phyloP scores from a whole-genome alignment of 2,797 vertebrate species.

The Champsocephalus gunnari region DNA sequence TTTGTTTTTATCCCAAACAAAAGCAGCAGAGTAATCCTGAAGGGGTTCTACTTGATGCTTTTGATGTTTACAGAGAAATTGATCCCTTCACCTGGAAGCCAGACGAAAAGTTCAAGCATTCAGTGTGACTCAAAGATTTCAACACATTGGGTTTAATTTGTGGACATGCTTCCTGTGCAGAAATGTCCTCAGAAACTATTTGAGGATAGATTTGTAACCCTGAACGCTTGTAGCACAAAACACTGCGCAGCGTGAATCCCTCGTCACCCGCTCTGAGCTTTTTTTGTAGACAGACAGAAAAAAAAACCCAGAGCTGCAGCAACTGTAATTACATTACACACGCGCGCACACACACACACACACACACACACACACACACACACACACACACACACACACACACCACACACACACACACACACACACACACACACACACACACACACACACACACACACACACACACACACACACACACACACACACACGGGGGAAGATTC shows the following conservation, averaged over 20 bases:
- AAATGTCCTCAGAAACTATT: conserved; percentile 31
- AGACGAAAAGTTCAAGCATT: conserved; percentile 8
- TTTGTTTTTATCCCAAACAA: conserved; percentile 42
- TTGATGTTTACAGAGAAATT: conserved; percentile 50
- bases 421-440: conserved; percentile 36
- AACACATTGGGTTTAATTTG: background rate
- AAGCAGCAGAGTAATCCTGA: conserved; percentile 40
- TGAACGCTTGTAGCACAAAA: conserved; percentile 25
- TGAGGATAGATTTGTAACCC: conserved; percentile 31
- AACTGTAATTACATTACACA: conserved; percentile 80
- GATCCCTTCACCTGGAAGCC: conserved; percentile 29
- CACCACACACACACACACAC: conserved; percentile 43
- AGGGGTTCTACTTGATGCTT: conserved; percentile 35
- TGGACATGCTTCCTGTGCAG: background rate
- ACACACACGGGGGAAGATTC: too few relatives aligned
- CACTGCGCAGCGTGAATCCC: conserved; percentile 58
- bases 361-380: conserved; percentile 22
- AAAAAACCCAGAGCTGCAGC: conserved; percentile 64
- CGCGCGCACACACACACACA: conserved; percentile 33
- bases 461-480: too few relatives aligned
- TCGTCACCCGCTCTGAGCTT: conserved; percentile 38
- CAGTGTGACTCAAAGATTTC: background rate
- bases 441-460: too few relatives aligned
- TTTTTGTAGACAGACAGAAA: conserved; percentile 55
- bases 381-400: conserved; percentile 38